Conservation (phyloP, 2,113 vertebrate species). For the Centropristis striata region DNA sequence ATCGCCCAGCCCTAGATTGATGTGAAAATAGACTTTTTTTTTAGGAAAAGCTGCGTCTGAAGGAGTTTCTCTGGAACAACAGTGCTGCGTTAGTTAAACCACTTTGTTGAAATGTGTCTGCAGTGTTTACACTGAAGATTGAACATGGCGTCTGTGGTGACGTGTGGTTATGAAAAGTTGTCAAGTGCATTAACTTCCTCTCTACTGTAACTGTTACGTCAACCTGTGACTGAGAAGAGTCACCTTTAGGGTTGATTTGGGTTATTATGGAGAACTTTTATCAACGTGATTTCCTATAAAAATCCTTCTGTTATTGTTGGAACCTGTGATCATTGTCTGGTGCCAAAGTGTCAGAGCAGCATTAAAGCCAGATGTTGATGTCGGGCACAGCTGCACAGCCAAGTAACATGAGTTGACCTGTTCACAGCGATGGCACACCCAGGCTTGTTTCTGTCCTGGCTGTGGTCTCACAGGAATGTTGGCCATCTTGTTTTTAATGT, state of each 20-base stretch:
- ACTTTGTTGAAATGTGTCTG: conserved; percentile 29
- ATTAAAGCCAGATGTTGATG: conserved; percentile 19
- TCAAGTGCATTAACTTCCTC: conserved; percentile 1
- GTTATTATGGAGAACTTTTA: too few species aligned
- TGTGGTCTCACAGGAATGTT: conserved; percentile 36
- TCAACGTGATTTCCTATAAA: not conserved
- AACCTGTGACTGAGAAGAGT: conserved; percentile 5
- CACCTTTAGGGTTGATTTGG: not conserved
- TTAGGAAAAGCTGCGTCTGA: not conserved
- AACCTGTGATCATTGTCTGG: conserved; percentile 6
- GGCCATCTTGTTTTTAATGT: conserved; percentile 14
- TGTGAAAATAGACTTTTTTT: conserved; percentile 14
- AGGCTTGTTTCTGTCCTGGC: not conserved
- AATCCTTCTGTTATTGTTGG: not conserved
- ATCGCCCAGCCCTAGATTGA: too few species aligned
- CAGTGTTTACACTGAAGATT: conserved; percentile 44
- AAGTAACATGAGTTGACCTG: conserved; percentile 10
- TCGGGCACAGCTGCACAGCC: not conserved
- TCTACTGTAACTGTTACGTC: not conserved
- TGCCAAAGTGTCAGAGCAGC: not conserved
- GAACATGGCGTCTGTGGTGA: conserved; percentile 25
- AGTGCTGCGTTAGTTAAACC: conserved; percentile 31
- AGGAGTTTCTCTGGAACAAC: conserved; percentile 32
- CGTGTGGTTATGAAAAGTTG: conserved; percentile 17
- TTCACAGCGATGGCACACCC: conserved; percentile 26